A percentile compares a stretch with the other conserved stretches of the same genome.
These are phyloP conservation scores for Cantharis rufa DNA, from an alignment of 2,888 invertebrate genomes.

Conservation along the genomic window DNA sequence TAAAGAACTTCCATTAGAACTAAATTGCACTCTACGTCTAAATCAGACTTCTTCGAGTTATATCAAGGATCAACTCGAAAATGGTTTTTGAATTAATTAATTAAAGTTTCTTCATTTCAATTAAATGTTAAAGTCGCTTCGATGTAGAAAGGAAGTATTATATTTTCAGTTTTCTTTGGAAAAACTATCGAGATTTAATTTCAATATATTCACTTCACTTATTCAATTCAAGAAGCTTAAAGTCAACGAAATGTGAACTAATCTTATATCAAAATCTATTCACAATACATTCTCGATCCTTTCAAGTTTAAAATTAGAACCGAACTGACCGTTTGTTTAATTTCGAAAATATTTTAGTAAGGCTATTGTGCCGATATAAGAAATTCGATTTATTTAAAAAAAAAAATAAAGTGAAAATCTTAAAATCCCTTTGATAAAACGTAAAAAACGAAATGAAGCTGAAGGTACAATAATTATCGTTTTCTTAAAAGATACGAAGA, in stretches of 20 bases:
- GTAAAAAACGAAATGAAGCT: not conserved
- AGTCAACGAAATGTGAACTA: constrained; percentile 12
- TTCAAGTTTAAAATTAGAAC: constrained; percentile 1
- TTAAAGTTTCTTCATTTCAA: not conserved
- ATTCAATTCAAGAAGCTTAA: constrained; percentile 4
- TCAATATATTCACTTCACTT: constrained; percentile 8
- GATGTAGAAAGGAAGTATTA: not conserved
- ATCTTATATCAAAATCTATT: constrained; percentile 8
- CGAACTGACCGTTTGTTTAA: not conserved
- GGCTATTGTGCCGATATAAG: not conserved
- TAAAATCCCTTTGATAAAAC: not conserved
- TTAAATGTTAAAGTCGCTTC: not conserved
- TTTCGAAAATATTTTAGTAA: not conserved
- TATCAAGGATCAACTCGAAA: not conserved
- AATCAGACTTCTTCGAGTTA: not conserved
- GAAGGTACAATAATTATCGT: not conserved
- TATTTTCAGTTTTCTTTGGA: not conserved
- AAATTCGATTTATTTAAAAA: not conserved
- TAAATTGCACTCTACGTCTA: not conserved
- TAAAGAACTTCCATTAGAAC: not conserved
- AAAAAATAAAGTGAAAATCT: not conserved
- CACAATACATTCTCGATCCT: constrained; percentile 1
- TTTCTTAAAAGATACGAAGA: too few species aligned
- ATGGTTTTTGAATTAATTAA: not conserved
- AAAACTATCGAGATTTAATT: not conserved